These are phyloP conservation scores for Hycleus phaleratus DNA, from an alignment of 1,140 invertebrate genomes.

Conservation along the genomic window DNA sequence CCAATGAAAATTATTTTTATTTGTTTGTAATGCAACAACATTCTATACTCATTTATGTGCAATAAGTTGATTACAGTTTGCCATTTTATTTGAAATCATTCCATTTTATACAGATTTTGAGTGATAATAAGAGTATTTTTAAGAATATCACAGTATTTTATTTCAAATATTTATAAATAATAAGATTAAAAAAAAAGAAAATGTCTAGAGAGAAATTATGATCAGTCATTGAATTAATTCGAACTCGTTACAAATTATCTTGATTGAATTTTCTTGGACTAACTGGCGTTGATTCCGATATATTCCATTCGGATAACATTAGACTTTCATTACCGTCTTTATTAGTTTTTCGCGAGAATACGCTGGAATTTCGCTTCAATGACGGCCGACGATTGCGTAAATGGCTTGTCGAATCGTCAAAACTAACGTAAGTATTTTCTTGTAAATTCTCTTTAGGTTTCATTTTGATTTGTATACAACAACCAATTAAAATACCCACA, in stretches of 20 bases:
- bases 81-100: conserved; percentile 11
- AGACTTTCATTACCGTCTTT: conserved; percentile 7
- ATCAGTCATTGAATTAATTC: too few relatives aligned
- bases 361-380: not conserved
- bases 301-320: conserved; percentile 10
- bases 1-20: conserved; percentile 3
- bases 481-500: conserved; percentile 12
- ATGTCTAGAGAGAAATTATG: too few relatives aligned
- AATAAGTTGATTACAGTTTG: conserved; percentile 4
- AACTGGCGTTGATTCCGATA: conserved; percentile 24
- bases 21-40: conserved; percentile 1
- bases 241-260: not conserved
- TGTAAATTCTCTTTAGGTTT: conserved; percentile 4
- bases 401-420: not conserved
- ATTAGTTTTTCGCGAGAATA: not conserved
- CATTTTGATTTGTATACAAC: not conserved
- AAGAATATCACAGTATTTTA: conserved; percentile 10
- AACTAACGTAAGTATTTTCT: not conserved
- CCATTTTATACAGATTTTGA: conserved; percentile 9
- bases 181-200: too few relatives aligned
- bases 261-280: conserved; percentile 7
- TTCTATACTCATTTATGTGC: conserved; percentile 1
- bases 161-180: not conserved
- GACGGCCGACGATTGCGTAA: conserved; percentile 4
- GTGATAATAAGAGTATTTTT: conserved; percentile 11